A percentile compares a stretch with the other conserved stretches of the same genome.
phyloP scores from a whole-genome alignment of 2,888 invertebrate genomes.

The Carterocephalus palaemon region DNA sequence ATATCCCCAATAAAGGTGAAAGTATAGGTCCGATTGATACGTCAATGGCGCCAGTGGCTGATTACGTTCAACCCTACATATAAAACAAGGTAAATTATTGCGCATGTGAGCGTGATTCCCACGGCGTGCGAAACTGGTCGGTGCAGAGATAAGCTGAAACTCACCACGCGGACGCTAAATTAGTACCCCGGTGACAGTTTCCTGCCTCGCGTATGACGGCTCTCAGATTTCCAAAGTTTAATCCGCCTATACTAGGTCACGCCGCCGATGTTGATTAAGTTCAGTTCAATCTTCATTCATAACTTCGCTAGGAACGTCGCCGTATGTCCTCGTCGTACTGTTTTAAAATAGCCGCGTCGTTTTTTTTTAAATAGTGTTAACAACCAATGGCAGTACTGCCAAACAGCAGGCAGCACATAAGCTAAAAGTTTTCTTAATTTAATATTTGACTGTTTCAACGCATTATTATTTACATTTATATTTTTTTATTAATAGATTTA shows the following conservation, averaged over 20 bases:
- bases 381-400: too few relatives aligned
- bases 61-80: constrained; percentile 57
- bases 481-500: too few relatives aligned
- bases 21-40: constrained; percentile 33
- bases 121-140: constrained; percentile 73
- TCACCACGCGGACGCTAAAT: constrained; percentile 66
- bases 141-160: constrained; percentile 67
- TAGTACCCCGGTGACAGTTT: constrained; percentile 71
- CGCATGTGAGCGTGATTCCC: constrained; percentile 69
- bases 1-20: constrained; percentile 33
- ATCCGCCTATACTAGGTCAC: constrained; percentile 23
- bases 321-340: too few relatives aligned
- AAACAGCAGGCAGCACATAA: too few relatives aligned
- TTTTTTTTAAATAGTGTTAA: too few relatives aligned
- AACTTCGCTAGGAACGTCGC: too few relatives aligned
- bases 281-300: too few relatives aligned
- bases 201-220: constrained; percentile 54
- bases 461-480: too few relatives aligned
- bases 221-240: constrained; percentile 40
- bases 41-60: constrained; percentile 28
- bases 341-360: too few relatives aligned
- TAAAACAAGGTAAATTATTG: constrained; percentile 67
- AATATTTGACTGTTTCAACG: too few relatives aligned
- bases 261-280: background rate
- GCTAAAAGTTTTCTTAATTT: too few relatives aligned